Conservation (phyloP, 2,888 invertebrate genomes). For the Aphrophora alni region DNA sequence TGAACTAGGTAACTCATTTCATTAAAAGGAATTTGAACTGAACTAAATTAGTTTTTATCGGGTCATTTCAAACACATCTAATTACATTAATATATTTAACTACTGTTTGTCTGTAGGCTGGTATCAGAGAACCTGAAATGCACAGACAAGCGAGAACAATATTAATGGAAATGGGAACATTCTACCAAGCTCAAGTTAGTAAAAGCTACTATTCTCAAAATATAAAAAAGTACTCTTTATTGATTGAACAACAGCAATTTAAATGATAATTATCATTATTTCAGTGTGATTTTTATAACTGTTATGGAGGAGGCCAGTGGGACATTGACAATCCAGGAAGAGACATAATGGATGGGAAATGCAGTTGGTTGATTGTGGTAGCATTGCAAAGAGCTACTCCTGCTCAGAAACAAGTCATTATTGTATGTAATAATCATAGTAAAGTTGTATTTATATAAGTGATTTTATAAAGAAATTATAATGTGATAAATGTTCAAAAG, state of each 20-base stretch:
- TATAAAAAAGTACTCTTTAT: background rate
- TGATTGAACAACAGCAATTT: background rate
- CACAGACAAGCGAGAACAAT: conserved; percentile 87
- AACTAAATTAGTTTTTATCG: too few relatives aligned
- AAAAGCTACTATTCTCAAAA: too few relatives aligned
- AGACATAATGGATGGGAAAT: conserved; percentile 96
- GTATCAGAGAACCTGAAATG: conserved; percentile 75
- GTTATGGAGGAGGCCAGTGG: conserved; percentile 77
- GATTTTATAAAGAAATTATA: background rate
- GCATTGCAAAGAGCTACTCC: conserved; percentile 82
- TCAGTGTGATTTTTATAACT: conserved; percentile 87
- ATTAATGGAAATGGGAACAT: conserved; percentile 90
- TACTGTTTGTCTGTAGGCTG: conserved; percentile 61
- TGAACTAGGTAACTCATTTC: too few relatives aligned
- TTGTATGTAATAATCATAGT: conserved; percentile 57
- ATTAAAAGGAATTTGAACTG: too few relatives aligned
- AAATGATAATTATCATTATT: conserved; percentile 39
- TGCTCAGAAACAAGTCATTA: conserved; percentile 73
- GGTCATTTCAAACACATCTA: too few relatives aligned
- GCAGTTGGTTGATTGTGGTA: conserved; percentile 92
- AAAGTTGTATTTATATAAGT: background rate
- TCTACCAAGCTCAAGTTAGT: conserved; percentile 89
- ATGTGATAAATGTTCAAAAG: background rate
- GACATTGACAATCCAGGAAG: conserved; percentile 85
- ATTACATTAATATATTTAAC: too few relatives aligned